A percentile compares a stretch with the other conserved stretches of the same genome.
Evolutionary conservation across 53 echinoderm and acorn worm species (phyloP).

Genomic region (Apostichopus leukothele): DNA sequence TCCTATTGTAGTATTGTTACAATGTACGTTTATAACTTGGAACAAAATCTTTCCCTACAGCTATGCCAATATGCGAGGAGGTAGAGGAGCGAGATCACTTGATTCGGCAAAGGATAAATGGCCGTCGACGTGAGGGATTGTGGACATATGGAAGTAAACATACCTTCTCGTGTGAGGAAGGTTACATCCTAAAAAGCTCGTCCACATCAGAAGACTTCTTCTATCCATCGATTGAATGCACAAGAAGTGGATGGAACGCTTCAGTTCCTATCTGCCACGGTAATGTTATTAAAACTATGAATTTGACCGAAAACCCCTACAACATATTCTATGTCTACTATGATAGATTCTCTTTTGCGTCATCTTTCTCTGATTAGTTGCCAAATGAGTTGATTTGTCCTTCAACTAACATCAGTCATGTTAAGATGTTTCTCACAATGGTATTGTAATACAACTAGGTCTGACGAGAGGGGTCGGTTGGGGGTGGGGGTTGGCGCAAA

Average conservation of each 20-base stretch:
- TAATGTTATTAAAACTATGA: neutral
- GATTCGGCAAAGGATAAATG: neutral
- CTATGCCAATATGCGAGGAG: neutral
- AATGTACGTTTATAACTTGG: no score
- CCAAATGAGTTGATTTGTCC: no score
- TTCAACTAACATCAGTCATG: no score
- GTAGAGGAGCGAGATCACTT: neutral
- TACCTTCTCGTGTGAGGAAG: neutral
- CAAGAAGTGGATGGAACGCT: neutral
- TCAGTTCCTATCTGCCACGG: neutral
- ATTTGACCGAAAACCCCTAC: no score
- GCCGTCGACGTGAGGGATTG: neutral
- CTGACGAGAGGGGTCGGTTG: no score
- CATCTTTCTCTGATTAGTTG: no score
- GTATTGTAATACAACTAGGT: no score
- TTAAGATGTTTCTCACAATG: no score
- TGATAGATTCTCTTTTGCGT: neutral
- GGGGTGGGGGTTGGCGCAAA: no score
- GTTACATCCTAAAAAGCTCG: neutral
- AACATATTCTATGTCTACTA: no score
- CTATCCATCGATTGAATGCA: neutral
- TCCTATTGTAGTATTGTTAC: no score
- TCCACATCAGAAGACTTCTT: neutral
- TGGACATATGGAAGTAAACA: neutral
- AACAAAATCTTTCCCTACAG: neutral